Evolutionary conservation across 1,140 invertebrate species (phyloP), one percentile per base, ranked within the genome.

Genomic region (Drosophila rhopaloa): DNA sequence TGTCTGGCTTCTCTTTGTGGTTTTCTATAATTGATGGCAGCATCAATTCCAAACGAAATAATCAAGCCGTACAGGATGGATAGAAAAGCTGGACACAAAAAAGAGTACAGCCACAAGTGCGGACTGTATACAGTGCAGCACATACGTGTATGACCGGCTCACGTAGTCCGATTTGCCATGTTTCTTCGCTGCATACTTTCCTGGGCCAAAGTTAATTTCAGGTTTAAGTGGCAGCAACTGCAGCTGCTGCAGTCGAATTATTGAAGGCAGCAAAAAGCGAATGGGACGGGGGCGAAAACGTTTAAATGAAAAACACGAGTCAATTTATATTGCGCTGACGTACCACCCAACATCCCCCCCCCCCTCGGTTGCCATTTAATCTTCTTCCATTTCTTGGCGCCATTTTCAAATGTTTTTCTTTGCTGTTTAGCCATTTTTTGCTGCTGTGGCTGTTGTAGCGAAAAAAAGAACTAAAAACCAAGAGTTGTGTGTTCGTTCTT

Each of bases 11-110:
- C 46, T 60, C 54, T 40, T 57, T 76, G 66, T 62, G 80, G 61
- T 72, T 63, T 60, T 62, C 68, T 74, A 74, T 80, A 88, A 89
- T 88, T 89, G 77, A 88, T 88, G 75, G 84, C 80, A 89, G 77
- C 81, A 81, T 89, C 84, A 89, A 89, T 88, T 77, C 67, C 70
- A 75, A 80, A 84, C 84, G 76, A 88, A 84, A 89, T 89, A 88
- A 88, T 88, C 84, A 89, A 86, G 83, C 71, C 63, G 68, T 79
- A 59, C 56, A 35, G 43, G 13, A 56, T 5, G 32, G 14, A 35
- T 44, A 29, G 37, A 32, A 32, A 14, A 44, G 57, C n/a, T 41
- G 50, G 40, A 60, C 68, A 63, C 9, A 68, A 65, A 53, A 68
- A 63, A 44, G 6, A 2, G 38, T 14, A 44, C 29, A 19, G 24